Conservation (phyloP, 2,888 invertebrate genomes). For the Xestia c-nigrum region DNA sequence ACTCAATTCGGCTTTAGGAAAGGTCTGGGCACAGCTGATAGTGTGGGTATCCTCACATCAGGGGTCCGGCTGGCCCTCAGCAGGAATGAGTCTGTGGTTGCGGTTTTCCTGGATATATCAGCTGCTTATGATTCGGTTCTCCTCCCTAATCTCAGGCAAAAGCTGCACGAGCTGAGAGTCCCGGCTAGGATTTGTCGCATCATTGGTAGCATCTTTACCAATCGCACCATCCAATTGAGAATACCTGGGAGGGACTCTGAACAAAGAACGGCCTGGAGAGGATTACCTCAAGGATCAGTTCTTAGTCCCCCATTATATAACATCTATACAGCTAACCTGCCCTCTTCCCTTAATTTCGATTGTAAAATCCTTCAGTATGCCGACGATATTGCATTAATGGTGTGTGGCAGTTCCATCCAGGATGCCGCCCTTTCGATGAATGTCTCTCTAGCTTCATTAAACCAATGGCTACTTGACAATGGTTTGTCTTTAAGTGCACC, state of each 20-base stretch:
- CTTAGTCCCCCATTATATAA: neutral
- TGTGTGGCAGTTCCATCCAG: neutral
- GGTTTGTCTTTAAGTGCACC: too few species aligned
- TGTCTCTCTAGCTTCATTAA: too few species aligned
- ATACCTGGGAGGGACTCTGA: neutral
- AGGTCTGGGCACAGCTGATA: neutral
- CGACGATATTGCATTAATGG: neutral
- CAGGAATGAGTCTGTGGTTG: too few species aligned
- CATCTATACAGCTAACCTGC: neutral
- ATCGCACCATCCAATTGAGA: neutral
- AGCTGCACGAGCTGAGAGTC: neutral
- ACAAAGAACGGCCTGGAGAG: neutral
- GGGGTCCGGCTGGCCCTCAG: too few species aligned
- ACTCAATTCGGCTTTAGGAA: neutral
- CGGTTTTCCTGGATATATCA: too few species aligned
- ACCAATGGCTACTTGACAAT: too few species aligned
- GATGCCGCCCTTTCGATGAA: neutral
- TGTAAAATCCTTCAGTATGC: neutral
- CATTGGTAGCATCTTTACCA: neutral
- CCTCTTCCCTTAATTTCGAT: neutral
- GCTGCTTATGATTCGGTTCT: too few species aligned
- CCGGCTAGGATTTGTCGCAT: neutral
- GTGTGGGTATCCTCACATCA: too few species aligned
- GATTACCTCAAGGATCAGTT: neutral
- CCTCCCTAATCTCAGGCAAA: neutral